Evolutionary conservation across 1,140 invertebrate genomes (phyloP), one percentile per base, ranked within the genome.

Genomic region (Parasteatoda tepidariorum): DNA sequence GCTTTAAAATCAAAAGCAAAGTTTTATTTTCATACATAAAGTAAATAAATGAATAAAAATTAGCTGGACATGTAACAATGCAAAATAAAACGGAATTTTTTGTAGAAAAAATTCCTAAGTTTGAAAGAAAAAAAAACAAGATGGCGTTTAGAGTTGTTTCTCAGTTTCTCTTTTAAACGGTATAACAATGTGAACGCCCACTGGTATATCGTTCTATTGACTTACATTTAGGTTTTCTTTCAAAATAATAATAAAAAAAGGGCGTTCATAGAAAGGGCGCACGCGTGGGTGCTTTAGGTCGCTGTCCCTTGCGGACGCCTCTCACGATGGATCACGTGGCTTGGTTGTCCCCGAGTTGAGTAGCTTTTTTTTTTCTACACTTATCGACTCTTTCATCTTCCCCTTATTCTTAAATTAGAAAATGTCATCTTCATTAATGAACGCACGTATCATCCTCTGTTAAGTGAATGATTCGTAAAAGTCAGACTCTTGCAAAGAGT

Each of bases 271-370:
- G 61, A 78, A 54, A 66, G 62, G 31, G 62, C 34, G 15, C 55
- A 66, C 59, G 74, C 74, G 74, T 78, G 74, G 74, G 74, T 78
- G 74, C 59, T 18, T 30, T 28, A 78, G 74, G 74, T 78, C 74
- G 61, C 61, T 66, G 74, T 57, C 62, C 74, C 74, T 78, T 66
- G 48, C 30, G 38, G 41, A 48, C 74, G 74, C 74, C 74, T 78
- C 74, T 75, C 38, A 62, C 61, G 26, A n/a, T 6, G 30, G 74
- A 57, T 74, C 71, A 74, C 71, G 71, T 74, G 71, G 28, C 55
- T 11, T 28, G 18, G 4, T 13, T 48, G 38, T 48, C 38, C 38
- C 38, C 9, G 38, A 18, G 38, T 48, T 48, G 38, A 48, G 38
- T 48, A 48, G 38, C n/a, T n/a, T n/a, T n/a, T 48, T 48, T 18